Percentiles rank a stretch among this genome's conserved stretches.
These are phyloP conservation scores for Xiphophorus birchmanni DNA, from an alignment of 2,797 vertebrate species.

Conservation along the genomic window DNA sequence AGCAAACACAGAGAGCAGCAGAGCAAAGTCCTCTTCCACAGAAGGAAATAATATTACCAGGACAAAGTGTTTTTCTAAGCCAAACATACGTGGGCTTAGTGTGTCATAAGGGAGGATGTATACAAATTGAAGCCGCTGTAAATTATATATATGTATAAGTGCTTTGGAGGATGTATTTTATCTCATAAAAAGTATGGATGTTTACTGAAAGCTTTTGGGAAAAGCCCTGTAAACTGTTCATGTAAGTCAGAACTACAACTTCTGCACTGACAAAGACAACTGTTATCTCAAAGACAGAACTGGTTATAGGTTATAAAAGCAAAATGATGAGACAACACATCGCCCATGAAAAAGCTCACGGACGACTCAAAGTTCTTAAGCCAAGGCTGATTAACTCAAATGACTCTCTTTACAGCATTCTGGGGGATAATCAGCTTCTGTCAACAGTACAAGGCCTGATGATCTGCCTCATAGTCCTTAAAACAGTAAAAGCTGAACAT, in stretches of 20 bases:
- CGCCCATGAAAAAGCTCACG: background rate
- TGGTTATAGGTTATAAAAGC: background rate
- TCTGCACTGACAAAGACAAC: background rate
- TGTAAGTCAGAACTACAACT: background rate
- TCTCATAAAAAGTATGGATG: background rate
- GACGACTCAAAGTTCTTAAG: background rate
- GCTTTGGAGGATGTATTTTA: background rate
- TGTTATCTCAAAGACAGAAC: background rate
- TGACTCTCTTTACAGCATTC: background rate
- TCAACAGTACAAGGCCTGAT: slow-evolving; percentile 14
- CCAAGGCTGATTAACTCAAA: background rate
- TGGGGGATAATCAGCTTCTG: slow-evolving; percentile 19
- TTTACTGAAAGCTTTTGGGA: background rate
- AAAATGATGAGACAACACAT: background rate
- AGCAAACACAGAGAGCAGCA: slow-evolving; percentile 48
- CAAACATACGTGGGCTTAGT: slow-evolving; percentile 2
- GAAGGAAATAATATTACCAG: slow-evolving; percentile 52
- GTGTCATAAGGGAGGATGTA: slow-evolving; percentile 18
- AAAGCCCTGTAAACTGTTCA: background rate
- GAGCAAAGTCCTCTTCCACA: slow-evolving; percentile 71
- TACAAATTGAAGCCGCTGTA: slow-evolving; percentile 20
- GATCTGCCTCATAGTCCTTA: slow-evolving; percentile 7
- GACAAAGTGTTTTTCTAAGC: slow-evolving; percentile 8
- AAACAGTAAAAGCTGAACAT: background rate
- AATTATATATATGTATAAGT: slow-evolving; percentile 4